Evolutionary conservation across 2,113 vertebrate species (phyloP).

Genomic region (Plecturocebus donacophilus): DNA sequence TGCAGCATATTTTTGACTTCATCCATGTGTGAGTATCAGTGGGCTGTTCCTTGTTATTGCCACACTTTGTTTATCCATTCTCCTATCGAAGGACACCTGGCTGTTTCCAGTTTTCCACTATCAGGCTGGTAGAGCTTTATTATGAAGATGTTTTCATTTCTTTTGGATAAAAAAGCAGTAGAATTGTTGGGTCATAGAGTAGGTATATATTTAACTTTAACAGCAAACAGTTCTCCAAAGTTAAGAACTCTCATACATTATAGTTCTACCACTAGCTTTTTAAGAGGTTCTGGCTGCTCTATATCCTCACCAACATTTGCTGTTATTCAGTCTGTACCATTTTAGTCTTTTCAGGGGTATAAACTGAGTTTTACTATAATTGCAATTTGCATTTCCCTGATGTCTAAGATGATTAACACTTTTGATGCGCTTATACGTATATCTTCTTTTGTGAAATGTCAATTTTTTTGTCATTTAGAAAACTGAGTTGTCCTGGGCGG

Average conservation of each 20-base stretch:
- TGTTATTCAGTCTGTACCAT: background rate
- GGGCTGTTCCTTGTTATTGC: background rate
- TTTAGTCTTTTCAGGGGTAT: background rate
- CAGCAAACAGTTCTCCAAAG: background rate
- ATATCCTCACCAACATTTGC: background rate
- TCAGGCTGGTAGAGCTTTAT: background rate
- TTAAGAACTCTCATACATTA: background rate
- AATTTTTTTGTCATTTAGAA: background rate
- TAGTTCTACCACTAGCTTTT: no score
- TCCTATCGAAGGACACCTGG: background rate
- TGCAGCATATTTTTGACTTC: background rate
- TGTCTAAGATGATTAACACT: background rate
- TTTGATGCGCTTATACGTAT: background rate
- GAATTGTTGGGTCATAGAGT: background rate
- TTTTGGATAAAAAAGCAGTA: background rate
- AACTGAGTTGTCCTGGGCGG: background rate
- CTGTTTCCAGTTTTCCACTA: background rate
- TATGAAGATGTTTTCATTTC: background rate
- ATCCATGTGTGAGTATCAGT: background rate
- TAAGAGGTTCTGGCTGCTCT: background rate
- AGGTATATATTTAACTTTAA: background rate
- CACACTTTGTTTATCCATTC: background rate
- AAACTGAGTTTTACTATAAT: background rate
- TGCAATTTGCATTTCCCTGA: background rate
- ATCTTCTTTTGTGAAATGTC: slow-evolving; percentile 20